A percentile compares a stretch with the other conserved stretches of the same genome.
Evolutionary conservation across 2,888 invertebrate genomes (phyloP).

Genomic region (Parnassius orleans): DNA sequence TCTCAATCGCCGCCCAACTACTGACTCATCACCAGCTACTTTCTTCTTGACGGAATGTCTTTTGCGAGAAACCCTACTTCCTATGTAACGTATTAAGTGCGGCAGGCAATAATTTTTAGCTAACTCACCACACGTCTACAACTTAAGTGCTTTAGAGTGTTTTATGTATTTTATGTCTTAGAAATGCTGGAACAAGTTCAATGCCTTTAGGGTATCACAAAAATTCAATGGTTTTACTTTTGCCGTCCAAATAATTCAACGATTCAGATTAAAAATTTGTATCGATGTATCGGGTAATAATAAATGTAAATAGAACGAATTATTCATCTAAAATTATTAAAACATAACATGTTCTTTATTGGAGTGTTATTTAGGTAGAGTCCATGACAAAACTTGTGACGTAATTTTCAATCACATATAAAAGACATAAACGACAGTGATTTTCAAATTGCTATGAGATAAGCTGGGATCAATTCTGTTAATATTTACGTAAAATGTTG

Average conservation of each 20-base stretch:
- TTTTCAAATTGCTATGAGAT: not conserved
- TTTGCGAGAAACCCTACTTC: slow-evolving; percentile 26
- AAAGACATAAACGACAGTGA: slow-evolving; percentile 12
- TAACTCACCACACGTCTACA: not conserved
- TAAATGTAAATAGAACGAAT: no score
- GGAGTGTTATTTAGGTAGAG: slow-evolving; percentile 22
- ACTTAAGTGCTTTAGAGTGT: not conserved
- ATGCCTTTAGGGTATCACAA: no score
- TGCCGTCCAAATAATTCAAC: no score
- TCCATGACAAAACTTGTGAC: slow-evolving; percentile 24
- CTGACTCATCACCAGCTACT: slow-evolving; percentile 49
- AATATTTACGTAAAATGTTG: no score
- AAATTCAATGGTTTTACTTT: no score
- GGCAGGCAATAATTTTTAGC: slow-evolving; percentile 20
- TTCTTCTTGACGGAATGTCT: slow-evolving; percentile 42
- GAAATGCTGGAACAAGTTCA: no score
- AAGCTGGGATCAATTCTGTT: no score
- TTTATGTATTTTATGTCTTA: no score
- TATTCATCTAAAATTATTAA: no score
- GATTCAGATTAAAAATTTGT: no score
- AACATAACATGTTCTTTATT: no score
- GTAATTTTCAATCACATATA: slow-evolving; percentile 20
- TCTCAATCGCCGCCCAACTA: slow-evolving; percentile 28
- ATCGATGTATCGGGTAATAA: no score
- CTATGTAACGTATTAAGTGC: slow-evolving; percentile 25